Evolutionary conservation across 2,888 invertebrate species (phyloP).

Genomic region (Lacanobia oleracea): DNA sequence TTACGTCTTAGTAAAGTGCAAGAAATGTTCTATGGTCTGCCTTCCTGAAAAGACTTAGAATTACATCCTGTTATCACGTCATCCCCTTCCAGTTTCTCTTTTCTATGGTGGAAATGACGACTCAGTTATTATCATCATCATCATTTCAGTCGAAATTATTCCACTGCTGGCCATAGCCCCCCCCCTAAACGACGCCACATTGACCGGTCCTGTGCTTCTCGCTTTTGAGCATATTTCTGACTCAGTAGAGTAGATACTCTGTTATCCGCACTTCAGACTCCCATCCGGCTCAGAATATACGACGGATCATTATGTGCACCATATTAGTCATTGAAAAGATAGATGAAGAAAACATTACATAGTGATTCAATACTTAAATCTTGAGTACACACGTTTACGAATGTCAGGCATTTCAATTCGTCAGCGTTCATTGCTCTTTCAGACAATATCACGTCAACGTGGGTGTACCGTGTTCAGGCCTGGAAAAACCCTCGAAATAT

Average conservation of each 20-base stretch:
- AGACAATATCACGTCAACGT: neutral
- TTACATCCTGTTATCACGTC: neutral
- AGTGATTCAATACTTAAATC: neutral
- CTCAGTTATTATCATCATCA: neutral
- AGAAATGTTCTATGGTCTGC: neutral
- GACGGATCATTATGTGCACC: no score
- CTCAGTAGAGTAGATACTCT: neutral
- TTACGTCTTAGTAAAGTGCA: neutral
- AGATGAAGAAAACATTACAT: no score
- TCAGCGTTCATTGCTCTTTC: neutral
- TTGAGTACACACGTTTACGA: neutral
- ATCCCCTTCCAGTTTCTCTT: neutral
- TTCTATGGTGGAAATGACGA: neutral
- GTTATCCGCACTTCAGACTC: no score
- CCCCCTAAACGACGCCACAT: neutral
- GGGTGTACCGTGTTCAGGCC: neutral
- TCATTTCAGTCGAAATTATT: neutral
- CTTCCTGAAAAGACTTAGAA: neutral
- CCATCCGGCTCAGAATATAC: no score
- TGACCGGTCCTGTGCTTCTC: neutral
- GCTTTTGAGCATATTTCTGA: neutral
- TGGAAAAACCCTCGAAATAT: neutral
- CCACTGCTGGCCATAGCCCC: neutral
- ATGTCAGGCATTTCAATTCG: constrained; percentile 1
- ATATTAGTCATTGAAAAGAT: no score